A percentile compares a stretch with the other conserved stretches of the same genome.
Evolutionary conservation across 2,888 invertebrate species (phyloP).

Genomic region (Melanotus villosus): DNA sequence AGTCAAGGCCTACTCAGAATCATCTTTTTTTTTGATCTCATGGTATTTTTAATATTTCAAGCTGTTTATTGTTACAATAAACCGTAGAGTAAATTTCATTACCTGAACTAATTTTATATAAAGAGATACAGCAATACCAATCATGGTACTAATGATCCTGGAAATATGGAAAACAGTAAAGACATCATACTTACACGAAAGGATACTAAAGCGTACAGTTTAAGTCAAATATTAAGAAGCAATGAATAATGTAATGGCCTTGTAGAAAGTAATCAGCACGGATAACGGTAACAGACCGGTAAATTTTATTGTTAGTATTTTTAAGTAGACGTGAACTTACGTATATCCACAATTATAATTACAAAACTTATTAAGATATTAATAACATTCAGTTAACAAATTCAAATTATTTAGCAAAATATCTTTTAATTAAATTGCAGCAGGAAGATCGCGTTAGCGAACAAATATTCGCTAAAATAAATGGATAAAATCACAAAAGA

Average conservation of each 20-base stretch:
- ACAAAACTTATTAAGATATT: neutral
- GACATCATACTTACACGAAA: conserved; percentile 28
- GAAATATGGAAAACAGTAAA: conserved; percentile 12
- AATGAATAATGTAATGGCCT: conserved; percentile 44
- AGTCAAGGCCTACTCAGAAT: too few relatives aligned
- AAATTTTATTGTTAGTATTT: conserved; percentile 17
- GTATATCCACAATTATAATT: neutral
- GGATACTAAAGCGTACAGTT: conserved; percentile 33
- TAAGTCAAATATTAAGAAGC: conserved; percentile 33
- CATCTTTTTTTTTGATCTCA: too few relatives aligned
- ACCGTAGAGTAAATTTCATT: too few relatives aligned
- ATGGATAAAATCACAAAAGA: too few relatives aligned
- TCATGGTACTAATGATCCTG: neutral
- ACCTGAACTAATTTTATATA: too few relatives aligned
- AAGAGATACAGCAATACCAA: too few relatives aligned
- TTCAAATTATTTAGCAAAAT: too few relatives aligned
- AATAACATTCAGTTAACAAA: neutral
- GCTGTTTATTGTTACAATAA: too few relatives aligned
- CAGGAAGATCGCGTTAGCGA: too few relatives aligned
- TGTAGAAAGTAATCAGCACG: conserved; percentile 42
- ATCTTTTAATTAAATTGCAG: too few relatives aligned
- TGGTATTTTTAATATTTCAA: too few relatives aligned
- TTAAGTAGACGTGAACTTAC: conserved; percentile 1
- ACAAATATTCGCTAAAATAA: too few relatives aligned
- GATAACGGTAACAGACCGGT: conserved; percentile 38